These are phyloP conservation scores for Dasypus novemcinctus DNA, from an alignment of 2,113 vertebrate genomes.

Conservation along the genomic window DNA sequence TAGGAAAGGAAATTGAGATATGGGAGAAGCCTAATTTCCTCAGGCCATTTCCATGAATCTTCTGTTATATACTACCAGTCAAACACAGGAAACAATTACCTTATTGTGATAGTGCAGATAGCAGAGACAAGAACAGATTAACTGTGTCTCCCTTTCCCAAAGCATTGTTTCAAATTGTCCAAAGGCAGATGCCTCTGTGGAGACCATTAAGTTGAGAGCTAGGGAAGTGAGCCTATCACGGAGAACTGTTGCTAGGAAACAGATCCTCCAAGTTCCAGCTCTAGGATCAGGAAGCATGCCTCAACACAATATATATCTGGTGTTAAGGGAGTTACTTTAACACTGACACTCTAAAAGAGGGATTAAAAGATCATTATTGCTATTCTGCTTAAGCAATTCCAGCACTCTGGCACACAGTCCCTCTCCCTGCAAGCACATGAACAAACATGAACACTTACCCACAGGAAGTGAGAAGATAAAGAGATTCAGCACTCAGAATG, in stretches of 20 bases:
- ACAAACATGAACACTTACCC: background rate
- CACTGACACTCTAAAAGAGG: background rate
- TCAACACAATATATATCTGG: background rate
- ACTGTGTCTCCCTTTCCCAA: background rate
- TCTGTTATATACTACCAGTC: background rate
- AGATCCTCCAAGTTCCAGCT: background rate
- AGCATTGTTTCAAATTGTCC: background rate
- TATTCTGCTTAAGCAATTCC: background rate
- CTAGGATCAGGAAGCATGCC: background rate
- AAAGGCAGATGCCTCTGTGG: slow-evolving; percentile 26
- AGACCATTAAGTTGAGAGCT: slow-evolving; percentile 55
- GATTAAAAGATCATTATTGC: background rate
- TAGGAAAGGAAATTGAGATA: background rate
- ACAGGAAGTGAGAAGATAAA: background rate
- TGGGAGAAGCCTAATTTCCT: background rate
- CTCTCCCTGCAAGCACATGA: background rate
- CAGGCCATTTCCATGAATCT: background rate
- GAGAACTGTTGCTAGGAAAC: slow-evolving; percentile 63
- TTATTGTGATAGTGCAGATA: background rate
- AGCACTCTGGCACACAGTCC: background rate
- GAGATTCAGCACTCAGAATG: background rate
- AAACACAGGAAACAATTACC: background rate
- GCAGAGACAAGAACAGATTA: background rate
- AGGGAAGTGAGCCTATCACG: background rate
- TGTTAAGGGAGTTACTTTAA: background rate